Conservation (phyloP, 2,888 invertebrate genomes). For the Temnothorax rugatulus region DNA sequence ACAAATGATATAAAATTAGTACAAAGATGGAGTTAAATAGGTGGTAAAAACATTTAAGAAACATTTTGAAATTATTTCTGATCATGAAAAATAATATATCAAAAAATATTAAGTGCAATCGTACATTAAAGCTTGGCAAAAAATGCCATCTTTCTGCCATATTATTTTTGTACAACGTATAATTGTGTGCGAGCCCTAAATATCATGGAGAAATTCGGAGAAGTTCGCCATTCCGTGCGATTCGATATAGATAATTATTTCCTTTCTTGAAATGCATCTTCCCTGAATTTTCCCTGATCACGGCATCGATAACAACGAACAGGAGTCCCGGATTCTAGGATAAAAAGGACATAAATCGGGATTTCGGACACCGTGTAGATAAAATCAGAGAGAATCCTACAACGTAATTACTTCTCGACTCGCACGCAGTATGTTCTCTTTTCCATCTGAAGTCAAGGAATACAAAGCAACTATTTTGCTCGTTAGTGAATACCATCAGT, state of each 20-base stretch:
- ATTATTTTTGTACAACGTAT: conserved; percentile 24
- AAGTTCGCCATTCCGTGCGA: background rate
- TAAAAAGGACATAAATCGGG: conserved; percentile 59
- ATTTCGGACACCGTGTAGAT: conserved; percentile 39
- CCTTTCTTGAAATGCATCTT: conserved; percentile 21
- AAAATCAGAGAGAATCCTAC: conserved; percentile 17
- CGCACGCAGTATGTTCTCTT: background rate
- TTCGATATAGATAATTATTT: conserved; percentile 45
- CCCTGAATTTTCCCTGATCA: conserved; percentile 29
- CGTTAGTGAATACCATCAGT: conserved; percentile 1
- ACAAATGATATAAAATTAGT: background rate
- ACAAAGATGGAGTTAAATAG: background rate
- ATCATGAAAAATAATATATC: background rate
- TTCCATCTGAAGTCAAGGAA: background rate
- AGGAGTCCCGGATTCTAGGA: conserved; percentile 33
- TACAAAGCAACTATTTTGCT: background rate
- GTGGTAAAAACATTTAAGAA: background rate
- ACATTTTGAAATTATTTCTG: background rate
- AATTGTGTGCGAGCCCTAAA: conserved; percentile 6
- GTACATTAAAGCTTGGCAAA: background rate
- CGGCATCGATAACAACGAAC: conserved; percentile 49
- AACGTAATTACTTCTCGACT: conserved; percentile 30
- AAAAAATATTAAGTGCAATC: background rate
- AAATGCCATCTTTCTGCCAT: background rate
- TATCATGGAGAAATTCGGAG: conserved; percentile 43